Conservation (phyloP, 2,888 invertebrate species). For the Herminia tarsipennalis region DNA sequence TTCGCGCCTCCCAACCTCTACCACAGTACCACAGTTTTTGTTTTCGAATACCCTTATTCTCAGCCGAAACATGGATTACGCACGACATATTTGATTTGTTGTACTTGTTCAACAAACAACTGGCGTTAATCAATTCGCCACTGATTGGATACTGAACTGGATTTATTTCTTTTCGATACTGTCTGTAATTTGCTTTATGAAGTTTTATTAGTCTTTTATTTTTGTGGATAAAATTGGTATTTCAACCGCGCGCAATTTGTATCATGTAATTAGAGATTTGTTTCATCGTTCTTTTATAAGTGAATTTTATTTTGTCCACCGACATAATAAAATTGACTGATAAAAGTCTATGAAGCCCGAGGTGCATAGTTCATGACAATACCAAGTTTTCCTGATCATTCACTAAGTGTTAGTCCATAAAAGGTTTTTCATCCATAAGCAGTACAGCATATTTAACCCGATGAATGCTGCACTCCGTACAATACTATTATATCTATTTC, state of each 20-base stretch:
- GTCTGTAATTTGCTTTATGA: constrained; percentile 1
- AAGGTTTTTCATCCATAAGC: too few species aligned
- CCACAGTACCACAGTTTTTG: constrained; percentile 42
- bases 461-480: too few species aligned
- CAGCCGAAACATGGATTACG: constrained; percentile 31
- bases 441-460: too few species aligned
- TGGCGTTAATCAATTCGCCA: constrained; percentile 6
- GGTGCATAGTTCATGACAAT: too few species aligned
- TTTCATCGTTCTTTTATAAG: too few species aligned
- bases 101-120: constrained; percentile 24
- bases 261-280: neutral
- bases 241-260: neutral
- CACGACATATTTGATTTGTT: constrained; percentile 34
- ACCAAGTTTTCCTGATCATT: too few species aligned
- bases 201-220: neutral
- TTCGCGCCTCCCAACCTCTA: constrained; percentile 28
- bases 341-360: too few species aligned
- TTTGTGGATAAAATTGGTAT: neutral
- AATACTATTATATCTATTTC: too few species aligned
- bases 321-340: too few species aligned
- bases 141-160: constrained; percentile 2
- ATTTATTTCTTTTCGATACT: constrained; percentile 2
- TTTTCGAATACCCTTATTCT: constrained; percentile 30
- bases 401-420: too few species aligned
- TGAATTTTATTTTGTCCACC: too few species aligned